Base-by-base conservation (phyloP, 1,140 invertebrate genomes). In the Trissolcus basalis region DNA sequence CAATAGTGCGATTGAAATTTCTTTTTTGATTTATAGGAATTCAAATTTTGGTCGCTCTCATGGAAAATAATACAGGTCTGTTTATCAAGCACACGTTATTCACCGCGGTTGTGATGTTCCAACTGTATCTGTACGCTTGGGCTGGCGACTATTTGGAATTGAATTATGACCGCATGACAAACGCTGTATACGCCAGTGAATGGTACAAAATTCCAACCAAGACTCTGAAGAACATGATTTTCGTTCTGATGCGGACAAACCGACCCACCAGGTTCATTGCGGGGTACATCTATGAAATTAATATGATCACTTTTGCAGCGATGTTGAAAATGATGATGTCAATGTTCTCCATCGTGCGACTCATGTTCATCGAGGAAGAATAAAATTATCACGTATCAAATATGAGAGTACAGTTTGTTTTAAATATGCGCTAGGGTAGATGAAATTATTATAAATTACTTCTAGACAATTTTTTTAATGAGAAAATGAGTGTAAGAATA, bases 291-390 rank as follows among this genome's bases (percentile, higher is more conserved):
- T 68, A 58, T 47, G 71, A 74, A 1, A 63, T 74, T 9, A 74
- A 74, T 32, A 61, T 67, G 56, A 19, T 63, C 0, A 74, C 71
- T 0, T 74, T 74, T 51, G 51, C 71, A 12, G 45, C 58, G 5
- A 68, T 74, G 36, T 49, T 74, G 6, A 74, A 68, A 74, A 63
- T 58, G 58, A 68, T 74, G 61, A 65, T 74, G 60, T 73, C 61
- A 16, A 73, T 60, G 61, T 73, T 73, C 49, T 73, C 70, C 8
- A 67, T 67, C 27, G 44, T 74, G 0, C 49, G 71, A 43, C 45
- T 67, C 11, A 67, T 73, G 70, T 73, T 73, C 12, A 73, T 27
- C 14, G 53, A 64, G 45, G 56, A 70, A 36, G 50, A 44, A 53
- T 33, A 67, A 44, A 6, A 44, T n/a, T n/a, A n/a, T n/a, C n/a